These are phyloP conservation scores for Acrocephalus arundinaceus DNA, from an alignment of 2,113 vertebrate genomes.

Conservation along the genomic window DNA sequence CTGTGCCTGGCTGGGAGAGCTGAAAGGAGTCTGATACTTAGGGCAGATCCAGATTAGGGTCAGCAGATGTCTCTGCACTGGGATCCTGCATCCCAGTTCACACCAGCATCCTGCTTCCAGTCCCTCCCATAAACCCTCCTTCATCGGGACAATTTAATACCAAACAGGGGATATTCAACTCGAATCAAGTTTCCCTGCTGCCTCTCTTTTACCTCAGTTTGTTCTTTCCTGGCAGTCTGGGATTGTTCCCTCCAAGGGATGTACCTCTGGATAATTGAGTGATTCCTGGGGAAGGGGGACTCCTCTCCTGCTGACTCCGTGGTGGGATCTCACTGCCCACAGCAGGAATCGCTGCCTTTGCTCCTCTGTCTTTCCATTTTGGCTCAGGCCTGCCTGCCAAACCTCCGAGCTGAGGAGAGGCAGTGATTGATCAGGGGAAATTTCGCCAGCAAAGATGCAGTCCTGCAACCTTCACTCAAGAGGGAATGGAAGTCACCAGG, in stretches of 20 bases:
- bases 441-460: background rate
- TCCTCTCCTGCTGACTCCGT: background rate
- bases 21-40: background rate
- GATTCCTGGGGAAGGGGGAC: too few species aligned
- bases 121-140: background rate
- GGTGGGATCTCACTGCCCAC: background rate
- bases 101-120: background rate
- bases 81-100: background rate
- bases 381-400: background rate
- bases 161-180: background rate
- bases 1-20: background rate
- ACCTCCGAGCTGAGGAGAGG: background rate
- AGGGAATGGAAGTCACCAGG: background rate
- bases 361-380: background rate
- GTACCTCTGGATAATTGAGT: background rate
- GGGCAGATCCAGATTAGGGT: background rate
- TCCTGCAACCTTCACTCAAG: background rate
- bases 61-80: background rate
- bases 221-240: rapidly evolving
- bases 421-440: background rate
- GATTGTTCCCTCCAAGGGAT: background rate
- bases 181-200: background rate
- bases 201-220: background rate
- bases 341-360: background rate
- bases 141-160: background rate